Conservation (phyloP, 1,140 invertebrate species). For the Drosophila ironensis region DNA sequence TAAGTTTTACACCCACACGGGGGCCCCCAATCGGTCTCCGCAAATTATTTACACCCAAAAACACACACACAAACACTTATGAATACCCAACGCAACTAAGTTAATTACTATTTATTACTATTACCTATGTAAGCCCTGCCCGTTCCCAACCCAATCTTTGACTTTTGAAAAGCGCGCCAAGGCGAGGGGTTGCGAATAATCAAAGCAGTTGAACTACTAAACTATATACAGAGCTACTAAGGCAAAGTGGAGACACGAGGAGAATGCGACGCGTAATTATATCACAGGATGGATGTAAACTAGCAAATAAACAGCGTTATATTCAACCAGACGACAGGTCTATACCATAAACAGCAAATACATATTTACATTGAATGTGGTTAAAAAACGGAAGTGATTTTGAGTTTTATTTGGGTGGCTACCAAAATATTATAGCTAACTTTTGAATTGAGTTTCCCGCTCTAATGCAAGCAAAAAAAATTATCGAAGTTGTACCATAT, state of each 20-base stretch:
- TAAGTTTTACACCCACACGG: constrained; percentile 60
- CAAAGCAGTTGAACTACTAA: constrained; percentile 59
- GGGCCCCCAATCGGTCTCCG: constrained; percentile 24
- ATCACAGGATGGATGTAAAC: constrained; percentile 50
- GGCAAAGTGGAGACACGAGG: constrained; percentile 38
- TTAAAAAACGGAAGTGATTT: constrained; percentile 29
- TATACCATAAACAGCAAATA: constrained; percentile 75
- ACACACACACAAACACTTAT: constrained; percentile 27
- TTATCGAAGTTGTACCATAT: no score
- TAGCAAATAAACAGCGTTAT: constrained; percentile 64
- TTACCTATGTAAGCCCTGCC: constrained; percentile 47
- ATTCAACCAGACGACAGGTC: constrained; percentile 57
- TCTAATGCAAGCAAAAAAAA: no score
- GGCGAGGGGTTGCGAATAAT: constrained; percentile 15
- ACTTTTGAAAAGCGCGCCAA: constrained; percentile 2
- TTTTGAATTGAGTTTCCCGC: no score
- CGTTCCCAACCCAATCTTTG: constrained; percentile 30
- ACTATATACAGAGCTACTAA: constrained; percentile 46
- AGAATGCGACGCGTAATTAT: constrained; percentile 44
- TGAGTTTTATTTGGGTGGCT: constrained; percentile 36
- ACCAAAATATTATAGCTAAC: no score
- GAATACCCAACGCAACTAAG: constrained; percentile 67
- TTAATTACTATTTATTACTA: constrained; percentile 46
- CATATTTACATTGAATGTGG: constrained; percentile 81
- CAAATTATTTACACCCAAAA: constrained; percentile 71